These are phyloP conservation scores for Ptychoptera albimana DNA, from an alignment of 2,888 invertebrate genomes.

Conservation along the genomic window DNA sequence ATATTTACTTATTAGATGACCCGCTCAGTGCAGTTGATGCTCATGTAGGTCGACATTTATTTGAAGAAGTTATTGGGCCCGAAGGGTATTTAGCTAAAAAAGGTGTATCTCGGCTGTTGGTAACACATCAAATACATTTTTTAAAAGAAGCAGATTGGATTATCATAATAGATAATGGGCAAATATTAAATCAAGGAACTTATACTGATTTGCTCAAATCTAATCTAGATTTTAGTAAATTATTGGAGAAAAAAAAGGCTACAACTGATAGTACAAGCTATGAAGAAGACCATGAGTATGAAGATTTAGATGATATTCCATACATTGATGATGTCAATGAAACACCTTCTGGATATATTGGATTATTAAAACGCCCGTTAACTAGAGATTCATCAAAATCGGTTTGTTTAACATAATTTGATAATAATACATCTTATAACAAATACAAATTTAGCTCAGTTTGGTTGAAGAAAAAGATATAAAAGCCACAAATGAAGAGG, in stretches of 20 bases:
- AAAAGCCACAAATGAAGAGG: conserved; percentile 19
- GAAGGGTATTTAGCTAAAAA: conserved; percentile 37
- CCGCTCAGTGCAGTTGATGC: conserved; percentile 67
- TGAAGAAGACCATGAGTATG: conserved; percentile 11
- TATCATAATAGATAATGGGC: conserved; percentile 41
- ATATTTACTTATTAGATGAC: conserved; percentile 65
- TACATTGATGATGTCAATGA: conserved; percentile 27
- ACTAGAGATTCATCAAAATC: conserved; percentile 20
- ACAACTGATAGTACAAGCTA: conserved; percentile 10
- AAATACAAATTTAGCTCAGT: no score
- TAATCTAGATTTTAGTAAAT: conserved; percentile 35
- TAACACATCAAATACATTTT: conserved; percentile 68
- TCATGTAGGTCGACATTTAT: conserved; percentile 57
- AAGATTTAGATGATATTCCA: conserved; percentile 29
- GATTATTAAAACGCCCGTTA: conserved; percentile 13
- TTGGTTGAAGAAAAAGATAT: no score
- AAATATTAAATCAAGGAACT: conserved; percentile 30
- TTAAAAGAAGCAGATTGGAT: conserved; percentile 43
- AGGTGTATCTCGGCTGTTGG: conserved; percentile 44
- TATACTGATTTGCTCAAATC: conserved; percentile 33
- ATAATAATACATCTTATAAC: background rate
- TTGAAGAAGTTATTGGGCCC: conserved; percentile 50
- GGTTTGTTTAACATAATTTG: conserved; percentile 11
- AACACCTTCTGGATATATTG: conserved; percentile 19
- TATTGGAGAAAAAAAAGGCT: conserved; percentile 28